Evolutionary conservation across 2,113 vertebrate species (phyloP).

Genomic region (Sminthopsis crassicaudata): DNA sequence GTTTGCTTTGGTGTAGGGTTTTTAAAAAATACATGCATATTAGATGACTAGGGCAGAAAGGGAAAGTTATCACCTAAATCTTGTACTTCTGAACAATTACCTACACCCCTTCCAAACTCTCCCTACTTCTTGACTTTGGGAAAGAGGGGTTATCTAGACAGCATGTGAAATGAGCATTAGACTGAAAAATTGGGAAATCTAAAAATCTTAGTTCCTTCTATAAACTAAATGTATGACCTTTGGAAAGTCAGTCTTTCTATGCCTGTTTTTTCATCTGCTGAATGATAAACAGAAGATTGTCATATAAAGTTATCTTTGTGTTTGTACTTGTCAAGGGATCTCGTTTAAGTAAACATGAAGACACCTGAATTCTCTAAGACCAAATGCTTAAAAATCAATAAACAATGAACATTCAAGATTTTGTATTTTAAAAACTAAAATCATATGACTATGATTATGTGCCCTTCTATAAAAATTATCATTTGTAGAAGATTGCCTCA

Average conservation of each 20-base stretch:
- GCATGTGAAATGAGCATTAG: not conserved
- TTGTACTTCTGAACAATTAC: not conserved
- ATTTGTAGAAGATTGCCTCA: not conserved
- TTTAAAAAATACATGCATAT: not conserved
- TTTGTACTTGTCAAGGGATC: not conserved
- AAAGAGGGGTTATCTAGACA: not conserved
- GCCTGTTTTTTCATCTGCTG: not conserved
- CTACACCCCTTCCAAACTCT: not conserved
- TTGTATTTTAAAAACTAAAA: not conserved
- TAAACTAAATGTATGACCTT: not conserved
- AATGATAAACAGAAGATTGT: not conserved
- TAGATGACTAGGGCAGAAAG: not conserved
- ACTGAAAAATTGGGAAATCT: not conserved
- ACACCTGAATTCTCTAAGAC: not conserved
- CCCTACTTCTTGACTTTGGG: accelerated
- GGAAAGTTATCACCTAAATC: not conserved
- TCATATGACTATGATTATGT: not conserved
- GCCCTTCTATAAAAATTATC: not conserved
- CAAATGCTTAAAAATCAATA: not conserved
- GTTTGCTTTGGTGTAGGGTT: conserved; percentile 39
- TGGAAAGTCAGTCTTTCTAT: not conserved
- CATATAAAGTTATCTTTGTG: not conserved
- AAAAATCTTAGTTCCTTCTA: not conserved
- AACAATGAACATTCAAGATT: not conserved
- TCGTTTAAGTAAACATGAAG: not conserved